Conservation (phyloP, 2,113 vertebrate genomes). For the Alouatta palliata region DNA sequence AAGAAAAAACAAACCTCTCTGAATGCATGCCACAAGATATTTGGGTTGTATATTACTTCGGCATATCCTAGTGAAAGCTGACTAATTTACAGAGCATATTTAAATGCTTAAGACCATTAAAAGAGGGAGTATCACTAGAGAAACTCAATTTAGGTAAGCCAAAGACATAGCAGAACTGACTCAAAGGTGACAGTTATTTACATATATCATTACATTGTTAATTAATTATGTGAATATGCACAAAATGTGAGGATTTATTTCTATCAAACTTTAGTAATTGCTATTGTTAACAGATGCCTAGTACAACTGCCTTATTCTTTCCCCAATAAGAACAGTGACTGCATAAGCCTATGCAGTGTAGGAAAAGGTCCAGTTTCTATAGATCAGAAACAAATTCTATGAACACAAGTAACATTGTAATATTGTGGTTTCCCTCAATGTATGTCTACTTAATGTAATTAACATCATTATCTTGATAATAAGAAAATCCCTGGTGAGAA, state of each 20-base stretch:
- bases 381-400: slow-evolving; percentile 20
- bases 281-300: neutral
- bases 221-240: neutral
- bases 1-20: neutral
- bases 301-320: neutral
- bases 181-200: neutral
- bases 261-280: neutral
- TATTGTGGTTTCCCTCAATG: neutral
- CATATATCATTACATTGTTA: neutral
- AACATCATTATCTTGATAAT: neutral
- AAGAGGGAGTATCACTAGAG: neutral
- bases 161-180: neutral
- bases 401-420: neutral
- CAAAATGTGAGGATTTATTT: neutral
- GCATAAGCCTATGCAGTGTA: neutral
- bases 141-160: neutral
- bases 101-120: neutral
- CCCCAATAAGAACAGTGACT: neutral
- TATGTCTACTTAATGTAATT: neutral
- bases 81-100: neutral
- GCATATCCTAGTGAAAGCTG: neutral
- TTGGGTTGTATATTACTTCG: neutral
- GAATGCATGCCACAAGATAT: neutral
- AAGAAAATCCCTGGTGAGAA: neutral
- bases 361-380: neutral